Evolutionary conservation across 2,797 vertebrate genomes (phyloP).

Genomic region (Gallinago nigripennis): DNA sequence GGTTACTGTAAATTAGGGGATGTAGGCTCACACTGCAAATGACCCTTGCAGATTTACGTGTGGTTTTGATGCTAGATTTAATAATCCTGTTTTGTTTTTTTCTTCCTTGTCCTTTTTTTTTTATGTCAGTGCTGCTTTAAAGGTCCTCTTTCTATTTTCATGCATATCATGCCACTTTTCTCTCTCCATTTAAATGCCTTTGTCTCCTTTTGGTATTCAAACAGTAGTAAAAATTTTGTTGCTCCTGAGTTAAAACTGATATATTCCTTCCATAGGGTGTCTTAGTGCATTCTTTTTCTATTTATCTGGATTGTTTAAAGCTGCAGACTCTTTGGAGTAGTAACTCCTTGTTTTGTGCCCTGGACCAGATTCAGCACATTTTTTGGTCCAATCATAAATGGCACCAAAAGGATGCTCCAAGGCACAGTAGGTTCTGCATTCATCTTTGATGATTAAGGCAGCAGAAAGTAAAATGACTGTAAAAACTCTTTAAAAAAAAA

Average conservation of each 20-base stretch:
- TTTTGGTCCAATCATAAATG: not conserved
- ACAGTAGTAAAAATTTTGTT: not conserved
- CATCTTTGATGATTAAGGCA: not conserved
- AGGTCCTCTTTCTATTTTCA: not conserved
- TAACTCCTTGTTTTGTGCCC: not conserved
- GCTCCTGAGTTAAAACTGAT: not conserved
- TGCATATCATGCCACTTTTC: fast-evolving
- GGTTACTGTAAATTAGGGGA: not conserved
- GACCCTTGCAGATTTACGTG: not conserved
- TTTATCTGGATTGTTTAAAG: not conserved
- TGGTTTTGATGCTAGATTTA: not conserved
- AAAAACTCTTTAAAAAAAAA: not conserved
- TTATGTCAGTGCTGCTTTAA: not conserved
- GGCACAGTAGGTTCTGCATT: not conserved
- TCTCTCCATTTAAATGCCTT: not conserved
- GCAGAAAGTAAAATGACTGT: not conserved
- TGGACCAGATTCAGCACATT: not conserved
- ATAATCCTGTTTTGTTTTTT: not conserved
- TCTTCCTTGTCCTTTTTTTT: not conserved
- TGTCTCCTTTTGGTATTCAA: not conserved
- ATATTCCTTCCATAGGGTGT: not conserved
- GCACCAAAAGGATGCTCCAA: not conserved
- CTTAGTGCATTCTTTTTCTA: not conserved
- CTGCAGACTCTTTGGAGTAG: not conserved
- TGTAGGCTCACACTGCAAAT: not conserved